These are phyloP conservation scores for Sphenodon punctatus DNA, from an alignment of 2,797 vertebrate species.

Conservation along the genomic window DNA sequence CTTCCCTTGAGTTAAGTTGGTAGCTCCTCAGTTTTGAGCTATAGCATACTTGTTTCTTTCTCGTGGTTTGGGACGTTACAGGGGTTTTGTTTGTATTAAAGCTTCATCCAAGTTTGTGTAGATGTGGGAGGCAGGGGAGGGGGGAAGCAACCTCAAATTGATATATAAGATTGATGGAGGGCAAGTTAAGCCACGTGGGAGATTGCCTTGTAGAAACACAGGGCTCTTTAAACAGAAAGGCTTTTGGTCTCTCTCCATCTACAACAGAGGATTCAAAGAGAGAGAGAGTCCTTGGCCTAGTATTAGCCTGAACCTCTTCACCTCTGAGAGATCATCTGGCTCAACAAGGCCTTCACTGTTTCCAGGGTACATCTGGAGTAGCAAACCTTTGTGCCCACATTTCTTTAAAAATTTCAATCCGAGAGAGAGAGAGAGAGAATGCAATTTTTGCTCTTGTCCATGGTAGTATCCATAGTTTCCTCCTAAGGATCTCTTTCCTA, in stretches of 20 bases:
- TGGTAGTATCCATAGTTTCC: neutral
- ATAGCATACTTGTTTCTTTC: neutral
- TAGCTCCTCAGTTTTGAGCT: neutral
- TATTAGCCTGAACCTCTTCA: neutral
- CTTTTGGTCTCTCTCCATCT: neutral
- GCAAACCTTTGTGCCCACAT: neutral
- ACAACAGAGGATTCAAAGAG: accelerated
- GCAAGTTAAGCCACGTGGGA: accelerated
- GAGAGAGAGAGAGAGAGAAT: neutral
- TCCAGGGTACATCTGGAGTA: neutral
- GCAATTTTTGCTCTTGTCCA: neutral
- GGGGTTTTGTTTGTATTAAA: neutral
- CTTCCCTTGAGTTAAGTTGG: neutral
- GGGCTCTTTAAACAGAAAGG: neutral
- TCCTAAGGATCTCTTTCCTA: neutral
- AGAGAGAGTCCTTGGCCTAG: neutral
- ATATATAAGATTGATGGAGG: too few relatives aligned
- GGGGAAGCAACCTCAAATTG: too few relatives aligned
- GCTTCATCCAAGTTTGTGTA: too few relatives aligned
- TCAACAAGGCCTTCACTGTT: neutral
- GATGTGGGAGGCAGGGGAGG: too few relatives aligned
- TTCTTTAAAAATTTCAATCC: neutral
- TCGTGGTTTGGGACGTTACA: neutral
- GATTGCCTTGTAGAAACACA: accelerated
- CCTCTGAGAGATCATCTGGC: neutral